A percentile compares a stretch with the other conserved stretches of the same genome.
phyloP scores from a whole-genome alignment of 2,113 vertebrate species.

The Microcebus murinus region DNA sequence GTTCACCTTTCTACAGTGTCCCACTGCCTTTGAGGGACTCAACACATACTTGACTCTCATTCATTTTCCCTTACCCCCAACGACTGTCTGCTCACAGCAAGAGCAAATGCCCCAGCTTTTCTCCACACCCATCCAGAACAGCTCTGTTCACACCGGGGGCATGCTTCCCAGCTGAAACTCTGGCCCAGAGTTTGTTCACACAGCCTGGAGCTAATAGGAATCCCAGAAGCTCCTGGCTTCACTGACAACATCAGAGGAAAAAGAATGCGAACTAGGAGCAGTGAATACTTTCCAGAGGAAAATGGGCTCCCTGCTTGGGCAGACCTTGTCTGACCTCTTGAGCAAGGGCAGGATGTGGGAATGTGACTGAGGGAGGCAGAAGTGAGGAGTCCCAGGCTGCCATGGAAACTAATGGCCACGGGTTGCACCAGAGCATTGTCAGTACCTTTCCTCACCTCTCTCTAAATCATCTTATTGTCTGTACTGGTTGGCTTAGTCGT shows the following conservation, averaged over 20 bases:
- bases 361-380: not conserved
- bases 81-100: not conserved
- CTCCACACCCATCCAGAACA: not conserved
- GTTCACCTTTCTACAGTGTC: not conserved
- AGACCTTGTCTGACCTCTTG: conserved; percentile 65
- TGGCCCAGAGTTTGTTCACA: conserved; percentile 35
- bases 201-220: conserved; percentile 52
- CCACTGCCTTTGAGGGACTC: not conserved
- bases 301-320: conserved; percentile 37
- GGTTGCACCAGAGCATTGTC: not conserved
- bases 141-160: not conserved
- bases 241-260: conserved; percentile 15
- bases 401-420: not conserved
- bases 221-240: conserved; percentile 65
- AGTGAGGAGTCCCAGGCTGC: not conserved
- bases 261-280: conserved; percentile 60
- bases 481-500: not conserved
- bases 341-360: conserved; percentile 17
- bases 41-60: not conserved
- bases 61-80: not conserved
- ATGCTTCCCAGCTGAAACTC: not conserved
- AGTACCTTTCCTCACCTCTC: not conserved
- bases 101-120: not conserved
- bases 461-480: not conserved
- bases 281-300: conserved; percentile 65